Percentiles rank a stretch among this genome's conserved stretches.
Evolutionary conservation across 2,797 vertebrate species (phyloP).

Genomic region (Halcyon badia): DNA sequence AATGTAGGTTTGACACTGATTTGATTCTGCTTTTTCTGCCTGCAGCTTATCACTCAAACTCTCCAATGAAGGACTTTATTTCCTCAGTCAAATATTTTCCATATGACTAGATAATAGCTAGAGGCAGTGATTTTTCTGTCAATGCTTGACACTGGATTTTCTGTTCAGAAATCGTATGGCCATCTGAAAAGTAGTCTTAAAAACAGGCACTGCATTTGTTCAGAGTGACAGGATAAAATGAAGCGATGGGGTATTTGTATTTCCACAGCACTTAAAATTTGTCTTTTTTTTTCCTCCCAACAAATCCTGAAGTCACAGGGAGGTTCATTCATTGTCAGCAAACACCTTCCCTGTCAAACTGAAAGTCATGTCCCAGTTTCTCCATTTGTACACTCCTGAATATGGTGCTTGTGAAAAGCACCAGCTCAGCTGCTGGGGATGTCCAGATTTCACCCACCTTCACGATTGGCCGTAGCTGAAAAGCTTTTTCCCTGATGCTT

Average conservation of each 20-base stretch:
- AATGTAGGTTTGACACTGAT: constrained; percentile 30
- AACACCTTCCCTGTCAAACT: not conserved
- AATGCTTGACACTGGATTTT: not conserved
- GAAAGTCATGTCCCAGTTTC: not conserved
- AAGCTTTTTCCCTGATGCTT: too few relatives aligned
- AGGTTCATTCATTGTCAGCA: not conserved
- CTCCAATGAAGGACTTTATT: constrained; percentile 28
- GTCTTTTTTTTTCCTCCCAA: not conserved
- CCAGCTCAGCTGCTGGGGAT: not conserved
- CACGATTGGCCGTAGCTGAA: rapidly evolving
- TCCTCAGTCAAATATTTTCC: constrained; percentile 42
- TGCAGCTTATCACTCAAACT: constrained; percentile 46
- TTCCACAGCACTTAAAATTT: not conserved
- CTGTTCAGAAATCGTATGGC: not conserved
- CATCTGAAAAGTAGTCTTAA: not conserved
- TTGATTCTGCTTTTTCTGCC: constrained; percentile 35
- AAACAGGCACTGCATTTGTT: not conserved
- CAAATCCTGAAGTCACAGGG: not conserved
- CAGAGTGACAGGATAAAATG: not conserved
- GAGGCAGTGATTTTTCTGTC: constrained; percentile 35
- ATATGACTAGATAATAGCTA: constrained; percentile 11
- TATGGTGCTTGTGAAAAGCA: not conserved
- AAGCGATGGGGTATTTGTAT: not conserved
- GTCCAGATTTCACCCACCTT: not conserved
- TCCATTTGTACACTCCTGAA: not conserved